Evolutionary conservation across 2,888 invertebrate genomes (phyloP).

Genomic region (Eurois occulta): DNA sequence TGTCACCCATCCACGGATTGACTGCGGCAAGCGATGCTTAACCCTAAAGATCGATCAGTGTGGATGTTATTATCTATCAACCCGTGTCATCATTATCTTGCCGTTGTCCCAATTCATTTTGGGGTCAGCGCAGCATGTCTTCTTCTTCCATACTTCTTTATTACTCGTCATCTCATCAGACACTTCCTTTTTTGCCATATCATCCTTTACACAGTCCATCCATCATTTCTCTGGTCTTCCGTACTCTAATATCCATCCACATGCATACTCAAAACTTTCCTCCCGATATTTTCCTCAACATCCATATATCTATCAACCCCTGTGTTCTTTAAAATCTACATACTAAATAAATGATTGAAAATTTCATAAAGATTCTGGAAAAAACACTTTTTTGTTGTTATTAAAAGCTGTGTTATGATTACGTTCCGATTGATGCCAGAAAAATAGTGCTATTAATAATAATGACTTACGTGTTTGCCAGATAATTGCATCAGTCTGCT

Average conservation of each 20-base stretch:
- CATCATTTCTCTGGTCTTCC: too few relatives aligned
- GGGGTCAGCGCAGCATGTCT: too few relatives aligned
- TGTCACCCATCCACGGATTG: not conserved
- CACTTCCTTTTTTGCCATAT: too few relatives aligned
- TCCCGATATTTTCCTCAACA: too few relatives aligned
- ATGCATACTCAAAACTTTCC: too few relatives aligned
- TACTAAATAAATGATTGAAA: not conserved
- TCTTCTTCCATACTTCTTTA: too few relatives aligned
- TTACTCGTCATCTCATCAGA: too few relatives aligned
- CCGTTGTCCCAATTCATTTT: too few relatives aligned
- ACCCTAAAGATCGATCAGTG: not conserved
- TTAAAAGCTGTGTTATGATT: constrained; percentile 2
- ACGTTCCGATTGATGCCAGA: constrained; percentile 20
- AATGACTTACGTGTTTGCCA: constrained; percentile 21
- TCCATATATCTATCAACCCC: not conserved
- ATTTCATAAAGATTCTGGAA: not conserved
- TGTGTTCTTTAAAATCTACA: not conserved
- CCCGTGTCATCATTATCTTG: too few relatives aligned
- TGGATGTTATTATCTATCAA: not conserved
- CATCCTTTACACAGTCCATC: too few relatives aligned
- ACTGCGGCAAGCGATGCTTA: not conserved
- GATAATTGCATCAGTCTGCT: constrained; percentile 10
- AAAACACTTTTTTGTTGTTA: not conserved
- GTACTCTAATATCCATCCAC: too few relatives aligned
- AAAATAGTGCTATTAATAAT: constrained; percentile 37